Conservation (phyloP, 2,797 vertebrate species). For the Pteropus rufus region DNA sequence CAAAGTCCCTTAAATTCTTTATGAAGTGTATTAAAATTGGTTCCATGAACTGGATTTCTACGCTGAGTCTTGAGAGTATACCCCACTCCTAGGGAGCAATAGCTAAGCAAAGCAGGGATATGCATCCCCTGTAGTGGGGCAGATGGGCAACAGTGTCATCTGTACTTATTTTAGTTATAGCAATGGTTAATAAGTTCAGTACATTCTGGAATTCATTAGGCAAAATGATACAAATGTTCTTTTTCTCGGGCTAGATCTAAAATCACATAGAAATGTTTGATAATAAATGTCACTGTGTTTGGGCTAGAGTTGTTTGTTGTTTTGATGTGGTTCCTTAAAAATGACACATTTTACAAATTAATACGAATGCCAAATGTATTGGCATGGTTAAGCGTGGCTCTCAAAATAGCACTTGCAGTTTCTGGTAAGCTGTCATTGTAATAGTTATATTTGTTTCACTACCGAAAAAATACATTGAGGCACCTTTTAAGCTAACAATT, state of each 20-base stretch:
- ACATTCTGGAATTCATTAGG: neutral
- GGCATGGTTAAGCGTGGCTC: neutral
- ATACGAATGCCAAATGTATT: neutral
- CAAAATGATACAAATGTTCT: neutral
- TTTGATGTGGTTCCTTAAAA: conserved; percentile 15
- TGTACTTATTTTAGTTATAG: neutral
- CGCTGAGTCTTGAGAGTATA: neutral
- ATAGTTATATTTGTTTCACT: neutral
- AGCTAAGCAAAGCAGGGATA: neutral
- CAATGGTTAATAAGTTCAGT: neutral
- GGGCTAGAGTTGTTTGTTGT: neutral
- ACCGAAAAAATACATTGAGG: neutral
- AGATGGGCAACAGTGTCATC: no score
- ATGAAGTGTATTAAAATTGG: neutral
- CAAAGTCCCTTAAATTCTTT: neutral
- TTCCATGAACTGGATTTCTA: neutral
- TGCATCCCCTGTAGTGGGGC: neutral
- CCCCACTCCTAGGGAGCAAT: neutral
- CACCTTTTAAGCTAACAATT: neutral
- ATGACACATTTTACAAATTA: neutral
- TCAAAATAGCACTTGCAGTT: neutral
- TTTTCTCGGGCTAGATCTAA: neutral
- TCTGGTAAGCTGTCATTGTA: neutral
- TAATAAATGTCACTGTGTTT: neutral
- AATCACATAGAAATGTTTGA: neutral